phyloP scores from a whole-genome alignment of 2,113 vertebrate genomes.

The Bucco capensis region DNA sequence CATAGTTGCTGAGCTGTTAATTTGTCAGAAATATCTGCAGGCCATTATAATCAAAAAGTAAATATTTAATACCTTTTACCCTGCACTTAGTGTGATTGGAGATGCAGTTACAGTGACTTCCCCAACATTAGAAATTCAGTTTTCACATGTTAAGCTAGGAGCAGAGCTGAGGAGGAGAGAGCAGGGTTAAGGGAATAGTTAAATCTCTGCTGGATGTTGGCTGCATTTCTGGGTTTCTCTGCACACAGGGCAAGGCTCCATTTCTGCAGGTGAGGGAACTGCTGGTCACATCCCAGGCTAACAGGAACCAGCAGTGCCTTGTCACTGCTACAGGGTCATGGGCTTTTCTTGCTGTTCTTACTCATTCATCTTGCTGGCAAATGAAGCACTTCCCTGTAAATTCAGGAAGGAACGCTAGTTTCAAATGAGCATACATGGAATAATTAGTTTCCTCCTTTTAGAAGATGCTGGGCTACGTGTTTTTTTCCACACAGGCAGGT shows the following conservation, averaged over 20 bases:
- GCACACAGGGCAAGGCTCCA: background rate
- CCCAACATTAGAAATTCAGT: background rate
- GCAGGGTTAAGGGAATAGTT: background rate
- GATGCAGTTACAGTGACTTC: background rate
- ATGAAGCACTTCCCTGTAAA: background rate
- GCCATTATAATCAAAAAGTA: background rate
- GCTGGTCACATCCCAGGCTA: background rate
- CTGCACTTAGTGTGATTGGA: background rate
- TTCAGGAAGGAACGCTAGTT: background rate
- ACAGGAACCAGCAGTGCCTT: background rate
- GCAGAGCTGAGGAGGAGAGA: background rate
- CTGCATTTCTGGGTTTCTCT: background rate
- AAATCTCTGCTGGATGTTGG: background rate
- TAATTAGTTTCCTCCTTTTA: background rate
- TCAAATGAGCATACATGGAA: background rate
- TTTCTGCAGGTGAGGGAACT: background rate
- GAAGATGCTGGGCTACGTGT: background rate
- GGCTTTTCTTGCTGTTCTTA: background rate
- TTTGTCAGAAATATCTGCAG: background rate
- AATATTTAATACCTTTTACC: background rate
- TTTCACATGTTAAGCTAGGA: background rate
- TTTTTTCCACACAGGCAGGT: background rate
- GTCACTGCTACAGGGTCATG: background rate
- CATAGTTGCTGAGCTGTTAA: background rate
- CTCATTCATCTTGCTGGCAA: background rate